Base-by-base conservation (phyloP, 2,888 invertebrate genomes). In the Stenoptilia bipunctidactyla region DNA sequence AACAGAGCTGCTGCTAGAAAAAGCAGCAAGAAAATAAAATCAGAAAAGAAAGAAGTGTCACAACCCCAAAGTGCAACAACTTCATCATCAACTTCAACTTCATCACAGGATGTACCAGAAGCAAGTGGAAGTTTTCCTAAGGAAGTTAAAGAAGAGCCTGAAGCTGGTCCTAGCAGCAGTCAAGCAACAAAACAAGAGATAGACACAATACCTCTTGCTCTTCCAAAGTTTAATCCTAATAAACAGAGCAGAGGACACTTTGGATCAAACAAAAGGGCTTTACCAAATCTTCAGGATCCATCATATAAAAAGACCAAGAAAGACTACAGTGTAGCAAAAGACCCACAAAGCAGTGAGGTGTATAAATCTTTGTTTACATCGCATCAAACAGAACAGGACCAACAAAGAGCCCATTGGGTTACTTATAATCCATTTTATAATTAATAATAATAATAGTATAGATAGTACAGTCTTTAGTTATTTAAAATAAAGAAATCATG, bases 391-490 rank as follows among this genome's bases (percentile, higher is more conserved):
- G 98, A 97, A 41, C 87, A 92, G 55, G 90, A 92, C 39, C 96
- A 98, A 66, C 87, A 90, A 35, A 89, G 92, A 52, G 96, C 96
- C 1, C 97, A 98, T 67, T 99, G 98, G 99, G 91, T 98, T 40
- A 98, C 98, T 0, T 97, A 96, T 59, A 98, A 98, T 86, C 98
- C 98, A 38, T 94, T 94, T 72, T 95, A 94, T 67, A 94, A 94
- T 79, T 92, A 77, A 82, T 4, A 9, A 6, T 33, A 33, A 25
- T 25, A 9, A 25, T 25, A n/a, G n/a, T n/a, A n/a, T n/a, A n/a
- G n/a, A n/a, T n/a, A n/a, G n/a, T n/a, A n/a, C n/a, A n/a, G n/a
- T n/a, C n/a, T n/a, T n/a, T n/a, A n/a, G n/a, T n/a, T n/a, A n/a
- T n/a, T n/a, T n/a, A n/a, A n/a, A n/a, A n/a, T n/a, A n/a, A n/a